Evolutionary conservation across 2,888 invertebrate species (phyloP).

Genomic region (Cylindroiulus punctatus): DNA sequence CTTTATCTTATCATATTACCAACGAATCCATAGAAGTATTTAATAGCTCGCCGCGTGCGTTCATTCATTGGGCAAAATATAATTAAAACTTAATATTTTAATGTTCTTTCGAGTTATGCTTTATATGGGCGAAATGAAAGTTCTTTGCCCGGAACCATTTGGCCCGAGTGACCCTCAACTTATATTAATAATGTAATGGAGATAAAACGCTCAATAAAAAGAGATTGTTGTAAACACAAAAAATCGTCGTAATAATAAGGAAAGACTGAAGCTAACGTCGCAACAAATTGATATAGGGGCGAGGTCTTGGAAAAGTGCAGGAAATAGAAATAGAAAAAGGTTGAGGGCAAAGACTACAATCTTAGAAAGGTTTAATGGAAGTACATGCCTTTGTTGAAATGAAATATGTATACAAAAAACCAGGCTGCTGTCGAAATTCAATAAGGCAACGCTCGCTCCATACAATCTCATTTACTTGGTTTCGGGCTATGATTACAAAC

Average conservation of each 20-base stretch:
- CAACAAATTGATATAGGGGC: constrained; percentile 40
- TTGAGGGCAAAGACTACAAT: constrained; percentile 28
- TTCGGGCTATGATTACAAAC: constrained; percentile 44
- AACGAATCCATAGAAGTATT: background rate
- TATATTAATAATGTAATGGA: constrained; percentile 43
- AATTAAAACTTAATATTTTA: background rate
- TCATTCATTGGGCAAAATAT: background rate
- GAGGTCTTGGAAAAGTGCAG: constrained; percentile 24
- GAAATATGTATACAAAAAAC: constrained; percentile 36
- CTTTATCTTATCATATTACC: background rate
- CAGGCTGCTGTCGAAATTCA: background rate
- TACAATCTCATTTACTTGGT: constrained; percentile 17
- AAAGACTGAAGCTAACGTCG: constrained; percentile 16
- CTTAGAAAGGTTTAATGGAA: constrained; percentile 41
- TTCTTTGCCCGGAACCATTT: background rate
- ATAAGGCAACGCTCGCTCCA: background rate
- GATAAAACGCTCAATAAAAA: constrained; percentile 43
- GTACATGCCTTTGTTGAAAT: constrained; percentile 16
- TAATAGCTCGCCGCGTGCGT: background rate
- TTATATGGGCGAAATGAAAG: background rate
- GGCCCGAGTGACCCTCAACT: constrained; percentile 39
- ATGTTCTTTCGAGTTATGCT: background rate
- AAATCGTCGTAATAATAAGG: background rate
- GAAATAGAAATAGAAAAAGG: background rate
- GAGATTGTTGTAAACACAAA: constrained; percentile 28